Base-by-base conservation (phyloP, 2,113 vertebrate species). In the Puma concolor region DNA sequence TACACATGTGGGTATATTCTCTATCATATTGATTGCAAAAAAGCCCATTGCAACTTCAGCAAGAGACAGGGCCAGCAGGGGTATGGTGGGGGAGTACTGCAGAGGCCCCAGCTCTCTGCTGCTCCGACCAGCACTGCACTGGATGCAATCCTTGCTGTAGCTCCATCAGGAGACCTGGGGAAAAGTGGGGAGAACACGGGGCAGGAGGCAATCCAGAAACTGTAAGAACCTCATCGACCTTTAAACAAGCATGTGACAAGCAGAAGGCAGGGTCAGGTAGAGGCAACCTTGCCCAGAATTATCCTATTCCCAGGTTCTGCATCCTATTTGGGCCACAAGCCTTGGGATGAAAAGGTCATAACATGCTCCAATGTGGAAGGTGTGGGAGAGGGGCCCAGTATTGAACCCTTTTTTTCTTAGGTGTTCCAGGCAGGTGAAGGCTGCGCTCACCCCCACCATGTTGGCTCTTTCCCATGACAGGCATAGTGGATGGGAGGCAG, bases 341-440 rank as follows among this genome's bases (percentile, higher is more conserved):
- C 85, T 66, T 81, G 91, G 31, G 36, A 54, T 66, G 74, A 72
- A n/a, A 77, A 25, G 77, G 29, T 31, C 76, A 69, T 2, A 6
- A 21, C 2, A 11, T 15, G 16, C 38, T 92, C 38, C 33, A 71
- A 31, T 41, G 17, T 71, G 64, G 67, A 50, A 50, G 14, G 36
- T 21, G 6, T 44, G 29, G 86, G 67, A 50, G 19, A 88, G 27
- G 71, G 57, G 33, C 86, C 36, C 1, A 4, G 12, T 0, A 9
- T 8, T 17, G 79, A 76, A 17, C 38, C 76, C 31, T 44, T 83
- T 79, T 54, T 60, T 76, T 91, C 74, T 84, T 50, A 57, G 80
- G 44, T 88, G 27, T 64, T 84, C 52, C 23, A 19, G 31, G 52
- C 87, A 57, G 94, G 95, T 89, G 81, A 87, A 96, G 87, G 93